Percentiles rank a stretch among this genome's conserved stretches.
phyloP scores from a whole-genome alignment of 2,797 vertebrate species.

The Garrulus glandarius region DNA sequence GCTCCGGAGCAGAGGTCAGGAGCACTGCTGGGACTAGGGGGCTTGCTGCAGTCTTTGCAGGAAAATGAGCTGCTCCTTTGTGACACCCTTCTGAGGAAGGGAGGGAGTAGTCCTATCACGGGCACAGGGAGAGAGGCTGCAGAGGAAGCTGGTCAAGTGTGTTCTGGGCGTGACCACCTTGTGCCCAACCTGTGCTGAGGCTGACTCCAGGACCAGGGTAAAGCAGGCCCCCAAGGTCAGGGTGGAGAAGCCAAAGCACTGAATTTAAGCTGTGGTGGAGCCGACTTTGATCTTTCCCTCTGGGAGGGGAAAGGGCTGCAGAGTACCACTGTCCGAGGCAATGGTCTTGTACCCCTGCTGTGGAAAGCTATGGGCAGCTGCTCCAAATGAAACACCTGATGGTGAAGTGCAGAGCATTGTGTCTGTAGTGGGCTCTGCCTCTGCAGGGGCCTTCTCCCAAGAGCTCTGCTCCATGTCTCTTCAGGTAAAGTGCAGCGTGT shows the following conservation, averaged over 20 bases:
- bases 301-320: not conserved
- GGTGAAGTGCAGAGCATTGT: fast-evolving
- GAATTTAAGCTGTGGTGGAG: not conserved
- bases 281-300: not conserved
- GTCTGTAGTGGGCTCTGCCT: not conserved
- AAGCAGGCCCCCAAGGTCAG: not conserved
- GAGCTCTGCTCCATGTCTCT: fast-evolving
- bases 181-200: not conserved
- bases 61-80: not conserved
- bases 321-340: fast-evolving
- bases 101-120: not conserved
- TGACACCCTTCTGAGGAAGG: not conserved
- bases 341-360: not conserved
- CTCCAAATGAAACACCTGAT: fast-evolving
- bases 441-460: fast-evolving
- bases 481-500: fast-evolving
- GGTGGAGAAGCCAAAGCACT: not conserved
- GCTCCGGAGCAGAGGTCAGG: not conserved
- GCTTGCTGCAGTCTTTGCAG: not conserved
- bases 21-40: not conserved
- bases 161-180: fast-evolving
- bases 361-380: fast-evolving
- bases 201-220: not conserved
- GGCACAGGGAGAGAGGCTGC: not conserved
- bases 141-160: not conserved